Conservation (phyloP, 2,797 vertebrate genomes). For the Petrocephalus sullivani region DNA sequence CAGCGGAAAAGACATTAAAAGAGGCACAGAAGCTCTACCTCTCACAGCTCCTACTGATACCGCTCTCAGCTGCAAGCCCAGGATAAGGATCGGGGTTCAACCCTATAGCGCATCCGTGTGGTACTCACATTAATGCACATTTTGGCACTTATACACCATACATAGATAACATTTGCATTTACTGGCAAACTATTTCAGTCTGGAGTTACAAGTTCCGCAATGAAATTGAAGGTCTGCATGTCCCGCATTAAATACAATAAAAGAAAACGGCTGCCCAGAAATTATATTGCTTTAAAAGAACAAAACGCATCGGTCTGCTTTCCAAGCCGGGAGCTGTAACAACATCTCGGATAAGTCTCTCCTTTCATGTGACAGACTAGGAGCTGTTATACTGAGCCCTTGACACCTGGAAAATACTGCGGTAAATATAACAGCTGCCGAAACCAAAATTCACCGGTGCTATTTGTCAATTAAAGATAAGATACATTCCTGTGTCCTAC, state of each 20-base stretch:
- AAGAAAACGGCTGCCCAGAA: not conserved
- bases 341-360: not conserved
- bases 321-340: not conserved
- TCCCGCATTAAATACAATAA: not conserved
- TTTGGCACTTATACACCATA: not conserved
- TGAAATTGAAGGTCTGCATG: not conserved
- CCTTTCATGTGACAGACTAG: not conserved
- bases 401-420: not conserved
- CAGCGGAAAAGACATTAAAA: slow-evolving; percentile 3
- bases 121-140: not conserved
- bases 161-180: not conserved
- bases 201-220: too few relatives aligned
- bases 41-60: not conserved
- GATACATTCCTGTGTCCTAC: not conserved
- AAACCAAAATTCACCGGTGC: not conserved
- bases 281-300: not conserved
- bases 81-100: not conserved
- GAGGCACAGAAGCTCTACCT: not conserved
- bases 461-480: not conserved
- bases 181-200: not conserved
- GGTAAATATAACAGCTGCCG: not conserved
- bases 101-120: not conserved
- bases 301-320: not conserved
- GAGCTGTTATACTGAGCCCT: not conserved
- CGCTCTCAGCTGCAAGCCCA: not conserved